Evolutionary conservation across 2,888 invertebrate species (phyloP), one percentile per base, ranked within the genome.

Genomic region (Drosophila sordidapex): DNA sequence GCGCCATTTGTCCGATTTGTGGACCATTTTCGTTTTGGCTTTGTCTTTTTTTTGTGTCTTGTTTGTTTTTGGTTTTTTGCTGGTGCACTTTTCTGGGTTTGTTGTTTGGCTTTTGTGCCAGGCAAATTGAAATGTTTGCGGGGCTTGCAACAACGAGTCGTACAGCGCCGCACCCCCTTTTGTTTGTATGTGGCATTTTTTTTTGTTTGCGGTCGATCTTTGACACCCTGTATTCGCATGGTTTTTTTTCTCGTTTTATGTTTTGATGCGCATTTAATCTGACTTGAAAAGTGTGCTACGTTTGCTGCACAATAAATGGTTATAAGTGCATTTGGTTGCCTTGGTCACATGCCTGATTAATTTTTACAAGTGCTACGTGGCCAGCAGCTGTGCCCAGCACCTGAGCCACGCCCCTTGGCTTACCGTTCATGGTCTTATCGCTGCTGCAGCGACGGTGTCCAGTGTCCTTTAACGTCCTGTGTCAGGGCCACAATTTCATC

Each of bases 121-220:
- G 76, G 89, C 89, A 87, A 87, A 87, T 87, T 90, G 87, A 87
- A 87, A 87, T 87, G 87, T 90, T 90, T 90, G 90, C 74, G 68
- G 49, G 36, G 66, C 70, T 75, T 59, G 76, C 76, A 65, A 61
- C 76, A 46, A 15, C 46, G 21, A 46, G 25, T 61, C 51, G 49
- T 57, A 40, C 31, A 21, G 43, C 29, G 38, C 57, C 10, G 0
- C 54, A 4, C 18, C 33, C 13, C 27, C 5, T 11, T 21, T 15
- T 21, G 1, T 25, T 46, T 46, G 46, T 25, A 15, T 4, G 13
- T 15, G 21, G 4, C 10, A 7, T 21, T 6, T 35, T 27, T 51
- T 56, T 51, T 76, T 88, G 87, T 90, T 88, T 81, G 71, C 40
- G 51, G 56, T 51, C 72, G 90, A 90, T 82, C 89, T 89, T 77